phyloP scores from a whole-genome alignment of 2,888 invertebrate genomes.

The Helleia helle region DNA sequence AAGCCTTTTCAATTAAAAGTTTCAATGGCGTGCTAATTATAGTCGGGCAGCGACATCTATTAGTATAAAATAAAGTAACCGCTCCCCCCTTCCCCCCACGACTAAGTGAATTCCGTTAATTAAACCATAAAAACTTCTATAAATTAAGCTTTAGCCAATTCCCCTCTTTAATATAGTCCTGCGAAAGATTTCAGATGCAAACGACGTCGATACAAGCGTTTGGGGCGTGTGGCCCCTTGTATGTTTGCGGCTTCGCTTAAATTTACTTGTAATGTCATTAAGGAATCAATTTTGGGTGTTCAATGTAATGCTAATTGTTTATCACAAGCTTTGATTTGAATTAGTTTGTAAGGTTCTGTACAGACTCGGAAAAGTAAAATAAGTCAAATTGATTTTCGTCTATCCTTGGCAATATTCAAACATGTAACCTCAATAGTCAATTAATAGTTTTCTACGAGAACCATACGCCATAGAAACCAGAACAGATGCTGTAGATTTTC shows the following conservation, averaged over 20 bases:
- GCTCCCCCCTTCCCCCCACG: constrained; percentile 37
- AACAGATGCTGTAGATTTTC: too few relatives aligned
- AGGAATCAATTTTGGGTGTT: too few relatives aligned
- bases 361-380: too few relatives aligned
- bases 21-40: constrained; percentile 68
- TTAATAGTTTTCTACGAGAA: too few relatives aligned
- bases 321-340: too few relatives aligned
- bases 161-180: constrained; percentile 63
- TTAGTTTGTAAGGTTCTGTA: too few relatives aligned
- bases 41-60: constrained; percentile 55
- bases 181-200: constrained; percentile 68
- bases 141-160: constrained; percentile 74
- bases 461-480: too few relatives aligned
- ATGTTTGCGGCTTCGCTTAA: constrained; percentile 56
- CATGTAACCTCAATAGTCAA: too few relatives aligned
- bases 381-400: too few relatives aligned
- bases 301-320: too few relatives aligned
- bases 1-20: constrained; percentile 72
- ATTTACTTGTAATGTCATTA: constrained; percentile 42
- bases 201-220: constrained; percentile 59
- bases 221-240: constrained; percentile 46
- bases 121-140: constrained; percentile 76
- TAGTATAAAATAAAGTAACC: constrained; percentile 60
- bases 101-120: constrained; percentile 75
- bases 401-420: too few relatives aligned